Percentiles rank a stretch among this genome's conserved stretches.
Conservation (phyloP, 2,797 vertebrate species). For the Danio kyathit region DNA sequence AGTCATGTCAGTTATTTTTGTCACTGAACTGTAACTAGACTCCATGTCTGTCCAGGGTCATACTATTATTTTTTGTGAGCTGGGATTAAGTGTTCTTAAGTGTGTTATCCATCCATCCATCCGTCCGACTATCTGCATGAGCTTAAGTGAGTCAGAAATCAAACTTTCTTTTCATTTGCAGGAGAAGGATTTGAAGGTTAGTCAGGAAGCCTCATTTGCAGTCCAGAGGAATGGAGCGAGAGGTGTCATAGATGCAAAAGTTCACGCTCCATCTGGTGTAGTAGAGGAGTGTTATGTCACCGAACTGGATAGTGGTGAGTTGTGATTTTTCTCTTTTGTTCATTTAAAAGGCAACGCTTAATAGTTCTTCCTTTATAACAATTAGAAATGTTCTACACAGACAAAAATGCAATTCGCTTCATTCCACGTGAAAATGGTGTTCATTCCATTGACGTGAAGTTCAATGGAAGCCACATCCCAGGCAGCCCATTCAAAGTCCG, state of each 20-base stretch:
- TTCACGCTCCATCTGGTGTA: constrained; percentile 90
- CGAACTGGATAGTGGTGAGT: constrained; percentile 90
- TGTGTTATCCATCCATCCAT: neutral
- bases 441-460: constrained; percentile 95
- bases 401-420: constrained; percentile 93
- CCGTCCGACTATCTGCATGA: neutral
- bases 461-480: constrained; percentile 94
- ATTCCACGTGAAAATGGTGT: constrained; percentile 95
- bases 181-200: constrained; percentile 93
- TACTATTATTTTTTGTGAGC: constrained; percentile 68
- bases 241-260: constrained; percentile 91
- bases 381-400: constrained; percentile 69
- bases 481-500: constrained; percentile 96
- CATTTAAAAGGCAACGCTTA: too few species aligned
- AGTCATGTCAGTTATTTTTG: constrained; percentile 57
- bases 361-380: neutral
- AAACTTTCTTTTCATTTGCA: constrained; percentile 63
- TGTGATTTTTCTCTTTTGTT: neutral
- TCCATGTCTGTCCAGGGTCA: constrained; percentile 57
- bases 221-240: constrained; percentile 92
- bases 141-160: neutral
- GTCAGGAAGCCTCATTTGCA: constrained; percentile 93
- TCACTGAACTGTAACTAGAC: constrained; percentile 70
- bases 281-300: constrained; percentile 95
- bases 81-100: constrained; percentile 78